Percentiles rank a stretch among this genome's conserved stretches.
Conservation (phyloP, 2,113 vertebrate species). For the Platysternon megacephalum region DNA sequence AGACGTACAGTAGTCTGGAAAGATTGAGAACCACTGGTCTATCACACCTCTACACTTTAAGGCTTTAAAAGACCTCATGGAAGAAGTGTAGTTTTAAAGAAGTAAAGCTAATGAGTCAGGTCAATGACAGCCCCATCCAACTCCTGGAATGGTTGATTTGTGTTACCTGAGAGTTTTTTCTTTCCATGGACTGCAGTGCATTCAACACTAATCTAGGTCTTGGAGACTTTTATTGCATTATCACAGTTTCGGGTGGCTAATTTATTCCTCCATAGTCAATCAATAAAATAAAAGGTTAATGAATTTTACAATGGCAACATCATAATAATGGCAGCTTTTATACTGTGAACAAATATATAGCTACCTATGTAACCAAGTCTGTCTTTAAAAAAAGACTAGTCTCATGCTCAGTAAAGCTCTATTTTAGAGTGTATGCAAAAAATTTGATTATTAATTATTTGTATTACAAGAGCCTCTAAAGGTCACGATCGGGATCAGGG, state of each 20-base stretch:
- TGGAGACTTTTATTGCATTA: neutral
- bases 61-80: too few relatives aligned
- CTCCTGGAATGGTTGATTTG: neutral
- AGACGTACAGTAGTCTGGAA: too few relatives aligned
- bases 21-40: too few relatives aligned
- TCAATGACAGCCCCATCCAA: neutral
- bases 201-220: fast-evolving
- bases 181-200: fast-evolving
- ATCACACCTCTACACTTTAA: too few relatives aligned
- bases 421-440: neutral
- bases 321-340: neutral
- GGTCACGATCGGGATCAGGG: neutral
- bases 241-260: neutral
- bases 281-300: neutral
- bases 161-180: neutral
- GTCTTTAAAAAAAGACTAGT: neutral
- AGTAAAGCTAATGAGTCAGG: neutral
- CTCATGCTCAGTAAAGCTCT: neutral
- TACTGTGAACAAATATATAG: neutral
- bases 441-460: neutral
- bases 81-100: too few relatives aligned
- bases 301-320: too few relatives aligned
- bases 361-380: neutral
- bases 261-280: neutral
- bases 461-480: neutral